phyloP scores from a whole-genome alignment of 2,113 vertebrate genomes.

The Emydocephalus ijimae region DNA sequence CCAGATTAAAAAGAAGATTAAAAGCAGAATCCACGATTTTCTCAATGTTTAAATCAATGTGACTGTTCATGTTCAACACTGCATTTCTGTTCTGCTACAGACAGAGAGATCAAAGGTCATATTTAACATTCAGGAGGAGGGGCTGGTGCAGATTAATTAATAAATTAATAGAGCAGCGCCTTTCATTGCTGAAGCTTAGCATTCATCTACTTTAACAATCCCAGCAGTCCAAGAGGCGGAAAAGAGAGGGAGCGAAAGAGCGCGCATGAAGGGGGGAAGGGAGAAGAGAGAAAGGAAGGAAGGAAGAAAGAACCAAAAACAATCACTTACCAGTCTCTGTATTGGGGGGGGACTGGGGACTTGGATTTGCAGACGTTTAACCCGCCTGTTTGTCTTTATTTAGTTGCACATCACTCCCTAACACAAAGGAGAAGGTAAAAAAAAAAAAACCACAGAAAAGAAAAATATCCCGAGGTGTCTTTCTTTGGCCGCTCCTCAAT shows the following conservation, averaged over 20 bases:
- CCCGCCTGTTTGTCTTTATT: slow-evolving; percentile 83
- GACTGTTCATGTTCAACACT: slow-evolving; percentile 71
- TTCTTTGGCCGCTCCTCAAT: slow-evolving; percentile 70
- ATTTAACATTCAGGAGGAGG: slow-evolving; percentile 81
- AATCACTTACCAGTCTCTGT: slow-evolving; percentile 92
- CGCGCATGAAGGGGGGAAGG: neutral
- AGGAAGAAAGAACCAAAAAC: slow-evolving; percentile 57
- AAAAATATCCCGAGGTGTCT: slow-evolving; percentile 74
- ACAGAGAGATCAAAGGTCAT: slow-evolving; percentile 91
- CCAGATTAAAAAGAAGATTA: slow-evolving; percentile 47
- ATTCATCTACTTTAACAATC: slow-evolving; percentile 74
- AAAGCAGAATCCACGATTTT: slow-evolving; percentile 54
- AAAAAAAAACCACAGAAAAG: slow-evolving; percentile 3
- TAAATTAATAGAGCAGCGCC: slow-evolving; percentile 75
- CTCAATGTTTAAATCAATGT: slow-evolving; percentile 60
- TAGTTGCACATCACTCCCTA: slow-evolving; percentile 85
- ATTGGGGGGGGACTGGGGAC: slow-evolving; percentile 70
- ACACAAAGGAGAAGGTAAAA: slow-evolving; percentile 69
- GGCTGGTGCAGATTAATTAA: slow-evolving; percentile 81
- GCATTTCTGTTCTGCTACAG: slow-evolving; percentile 74
- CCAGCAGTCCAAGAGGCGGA: slow-evolving; percentile 50
- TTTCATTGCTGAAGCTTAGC: slow-evolving; percentile 67
- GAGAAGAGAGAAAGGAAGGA: neutral
- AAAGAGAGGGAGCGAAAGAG: slow-evolving; percentile 37
- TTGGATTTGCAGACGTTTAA: slow-evolving; percentile 80